Base-by-base conservation (phyloP, 64 coral and sea anemone species). In the Exaiptasia diaphana region DNA sequence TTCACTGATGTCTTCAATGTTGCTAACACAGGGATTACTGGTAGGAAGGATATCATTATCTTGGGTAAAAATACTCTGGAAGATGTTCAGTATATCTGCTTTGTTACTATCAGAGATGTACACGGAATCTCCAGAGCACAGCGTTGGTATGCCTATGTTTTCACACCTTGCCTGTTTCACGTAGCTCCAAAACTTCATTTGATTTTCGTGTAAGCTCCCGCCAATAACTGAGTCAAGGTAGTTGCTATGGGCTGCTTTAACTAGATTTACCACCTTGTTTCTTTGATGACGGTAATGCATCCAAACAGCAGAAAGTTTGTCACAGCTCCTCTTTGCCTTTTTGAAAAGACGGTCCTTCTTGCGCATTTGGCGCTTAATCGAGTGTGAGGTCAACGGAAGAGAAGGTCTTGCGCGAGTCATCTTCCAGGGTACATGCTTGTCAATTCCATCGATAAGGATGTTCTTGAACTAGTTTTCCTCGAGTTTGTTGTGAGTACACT, bases 391-490 rank as follows among this genome's bases (percentile, higher is more conserved):
- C 67, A 64, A 73, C 9, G 84, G 73, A 13, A 87, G 69, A 49
- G 48, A 50, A 55, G 39, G 55, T 75, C 68, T 87, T 73, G 59
- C 26, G 11, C 41, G 33, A 50, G 84, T 79, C 13, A 77, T 78
- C 68, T 75, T 78, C 31, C 55, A 61, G 69, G 84, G 73, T 29
- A 78, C 27, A 30, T 70, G 30, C 33, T 15, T 80, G 71, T 88
- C 15, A 42, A 88, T 71, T 9, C 53, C 63, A 21, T 69, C 58
- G 35, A 42, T 28, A 21, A 88, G 46, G 37, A 55, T 5, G 14
- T 79, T 38, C 43, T 56, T 88, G 23, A 88, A 29, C 57, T 57
- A 87, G 72, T 87, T 88, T 44, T 88, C 85, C 26, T 80, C 61
- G 37, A 60, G 17, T 41, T 23, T 62, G 53, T 58, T 83, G 50